phyloP scores from a whole-genome alignment of 2,113 vertebrate species.

The Azemiops feae region DNA sequence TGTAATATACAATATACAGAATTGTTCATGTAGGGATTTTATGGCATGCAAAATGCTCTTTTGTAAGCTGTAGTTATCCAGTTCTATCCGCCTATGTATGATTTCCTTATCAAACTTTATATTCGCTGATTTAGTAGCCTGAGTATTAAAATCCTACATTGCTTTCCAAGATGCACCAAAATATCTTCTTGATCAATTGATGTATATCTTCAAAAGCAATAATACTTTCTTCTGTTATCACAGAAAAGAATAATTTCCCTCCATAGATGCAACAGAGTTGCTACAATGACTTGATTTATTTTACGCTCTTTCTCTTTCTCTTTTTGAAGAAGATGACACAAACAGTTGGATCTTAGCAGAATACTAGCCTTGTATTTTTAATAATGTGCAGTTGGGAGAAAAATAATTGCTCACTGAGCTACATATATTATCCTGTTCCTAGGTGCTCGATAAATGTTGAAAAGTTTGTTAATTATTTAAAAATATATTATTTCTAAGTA shows the following conservation, averaged over 20 bases:
- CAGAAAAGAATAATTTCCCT: neutral
- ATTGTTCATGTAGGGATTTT: neutral
- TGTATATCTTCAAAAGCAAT: neutral
- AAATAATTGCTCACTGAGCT: neutral
- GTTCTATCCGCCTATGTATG: neutral
- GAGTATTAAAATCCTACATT: neutral
- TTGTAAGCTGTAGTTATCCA: neutral
- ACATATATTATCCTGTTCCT: neutral
- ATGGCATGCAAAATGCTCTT: neutral
- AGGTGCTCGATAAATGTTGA: neutral
- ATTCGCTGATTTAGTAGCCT: neutral
- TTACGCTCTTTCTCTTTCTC: neutral
- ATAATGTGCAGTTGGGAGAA: neutral
- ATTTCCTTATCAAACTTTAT: neutral
- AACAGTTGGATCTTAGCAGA: neutral
- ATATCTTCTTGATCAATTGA: neutral
- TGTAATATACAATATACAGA: neutral
- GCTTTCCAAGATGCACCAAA: neutral
- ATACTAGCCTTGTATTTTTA: neutral
- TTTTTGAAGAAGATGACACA: neutral
- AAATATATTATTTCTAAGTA: neutral
- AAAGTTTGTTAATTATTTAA: neutral
- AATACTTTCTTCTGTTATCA: neutral
- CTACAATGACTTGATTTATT: neutral
- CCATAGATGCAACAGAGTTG: neutral